Evolutionary conservation across 2,797 vertebrate species (phyloP).

Genomic region (Pempheris klunzingeri): DNA sequence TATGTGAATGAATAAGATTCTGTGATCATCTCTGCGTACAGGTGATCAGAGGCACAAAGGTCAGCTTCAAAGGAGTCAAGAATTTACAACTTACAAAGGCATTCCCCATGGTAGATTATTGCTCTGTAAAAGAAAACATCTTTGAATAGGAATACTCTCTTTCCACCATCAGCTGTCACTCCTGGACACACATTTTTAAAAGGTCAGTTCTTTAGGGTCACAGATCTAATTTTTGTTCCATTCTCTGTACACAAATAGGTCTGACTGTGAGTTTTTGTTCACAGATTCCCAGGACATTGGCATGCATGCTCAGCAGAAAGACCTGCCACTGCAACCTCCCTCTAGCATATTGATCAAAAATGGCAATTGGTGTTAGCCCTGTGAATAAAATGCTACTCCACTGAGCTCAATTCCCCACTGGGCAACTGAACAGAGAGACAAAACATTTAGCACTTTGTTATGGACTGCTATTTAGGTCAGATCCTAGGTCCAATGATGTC

Average conservation of each 20-base stretch:
- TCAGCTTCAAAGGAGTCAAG: slow-evolving; percentile 61
- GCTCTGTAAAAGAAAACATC: slow-evolving; percentile 56
- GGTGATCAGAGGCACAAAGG: slow-evolving; percentile 73
- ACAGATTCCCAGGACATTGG: slow-evolving; percentile 75
- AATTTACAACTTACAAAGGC: slow-evolving; percentile 72
- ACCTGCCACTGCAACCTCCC: slow-evolving; percentile 78
- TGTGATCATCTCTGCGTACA: slow-evolving; percentile 28
- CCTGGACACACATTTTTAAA: slow-evolving; percentile 71
- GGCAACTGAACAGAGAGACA: slow-evolving; percentile 81
- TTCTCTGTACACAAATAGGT: slow-evolving; percentile 81
- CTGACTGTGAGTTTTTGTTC: slow-evolving; percentile 86
- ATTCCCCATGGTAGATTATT: slow-evolving; percentile 75
- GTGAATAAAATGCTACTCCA: slow-evolving; percentile 84
- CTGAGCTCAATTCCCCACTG: slow-evolving; percentile 82
- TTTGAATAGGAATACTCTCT: slow-evolving; percentile 65
- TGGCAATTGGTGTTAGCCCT: slow-evolving; percentile 81
- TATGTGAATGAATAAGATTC: slow-evolving; percentile 14
- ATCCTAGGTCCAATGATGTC: slow-evolving; percentile 60
- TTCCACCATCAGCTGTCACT: slow-evolving; percentile 60
- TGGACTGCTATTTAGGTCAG: slow-evolving; percentile 64
- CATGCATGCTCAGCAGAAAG: slow-evolving; percentile 75
- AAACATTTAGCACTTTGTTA: slow-evolving; percentile 78
- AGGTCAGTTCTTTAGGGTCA: slow-evolving; percentile 80
- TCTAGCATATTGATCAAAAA: slow-evolving; percentile 83
- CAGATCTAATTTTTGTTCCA: slow-evolving; percentile 73